phyloP scores from a whole-genome alignment of 2,888 invertebrate genomes.

The Argynnis bischoffii region DNA sequence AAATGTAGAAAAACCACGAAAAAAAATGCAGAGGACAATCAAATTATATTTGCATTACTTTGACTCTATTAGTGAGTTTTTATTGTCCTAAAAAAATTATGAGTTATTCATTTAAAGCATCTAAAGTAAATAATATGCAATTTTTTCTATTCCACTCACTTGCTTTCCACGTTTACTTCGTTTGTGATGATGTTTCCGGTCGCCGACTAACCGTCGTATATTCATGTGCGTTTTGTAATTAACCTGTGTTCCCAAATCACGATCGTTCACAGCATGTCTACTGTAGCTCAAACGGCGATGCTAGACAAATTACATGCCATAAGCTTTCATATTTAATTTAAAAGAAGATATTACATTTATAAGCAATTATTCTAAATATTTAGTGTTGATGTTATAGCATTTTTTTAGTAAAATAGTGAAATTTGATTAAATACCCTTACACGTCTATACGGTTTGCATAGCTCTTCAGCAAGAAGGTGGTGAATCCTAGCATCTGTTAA shows the following conservation, averaged over 20 bases:
- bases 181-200: conserved; percentile 91
- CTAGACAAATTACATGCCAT: conserved; percentile 72
- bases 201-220: conserved; percentile 92
- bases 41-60: not conserved
- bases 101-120: no score
- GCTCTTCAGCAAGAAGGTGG: conserved; percentile 93
- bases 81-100: no score
- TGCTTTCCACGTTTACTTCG: conserved; percentile 93
- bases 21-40: no score
- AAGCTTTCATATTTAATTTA: no score
- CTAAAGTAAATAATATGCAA: not conserved
- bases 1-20: no score
- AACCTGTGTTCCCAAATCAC: conserved; percentile 92
- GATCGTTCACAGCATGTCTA: conserved; percentile 94
- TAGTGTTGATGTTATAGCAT: not conserved
- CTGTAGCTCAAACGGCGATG: conserved; percentile 95
- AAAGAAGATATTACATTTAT: no score
- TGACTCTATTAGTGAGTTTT: not conserved
- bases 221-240: conserved; percentile 96
- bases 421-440: conserved; percentile 76
- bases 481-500: conserved; percentile 96
- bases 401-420: conserved; percentile 1
- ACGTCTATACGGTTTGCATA: conserved; percentile 93
- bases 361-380: conserved; percentile 1
- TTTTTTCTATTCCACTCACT: conserved; percentile 68